Conservation (phyloP, 2,113 vertebrate genomes). For the Heterotilapia buettikoferi region DNA sequence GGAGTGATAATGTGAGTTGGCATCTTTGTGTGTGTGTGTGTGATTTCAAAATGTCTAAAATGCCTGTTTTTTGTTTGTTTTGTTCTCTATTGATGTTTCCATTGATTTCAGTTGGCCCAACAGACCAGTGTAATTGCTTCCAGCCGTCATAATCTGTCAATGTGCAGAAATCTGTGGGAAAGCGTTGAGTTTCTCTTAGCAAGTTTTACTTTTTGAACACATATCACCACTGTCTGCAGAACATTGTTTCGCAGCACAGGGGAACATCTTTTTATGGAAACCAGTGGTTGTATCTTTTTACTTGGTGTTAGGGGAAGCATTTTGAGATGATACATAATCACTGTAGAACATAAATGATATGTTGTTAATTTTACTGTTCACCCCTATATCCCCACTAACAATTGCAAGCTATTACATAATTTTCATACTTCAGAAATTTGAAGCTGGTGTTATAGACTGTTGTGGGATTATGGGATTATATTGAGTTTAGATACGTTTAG, state of each 20-base stretch:
- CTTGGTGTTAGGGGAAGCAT: not conserved
- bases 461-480: not conserved
- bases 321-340: not conserved
- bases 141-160: not conserved
- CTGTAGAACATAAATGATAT: not conserved
- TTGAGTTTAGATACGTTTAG: not conserved
- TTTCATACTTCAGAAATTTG: not conserved
- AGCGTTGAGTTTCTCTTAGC: not conserved
- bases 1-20: not conserved
- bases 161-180: not conserved
- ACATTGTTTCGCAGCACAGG: not conserved
- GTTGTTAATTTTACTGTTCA: not conserved
- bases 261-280: not conserved
- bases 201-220: not conserved
- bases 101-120: conserved; percentile 14
- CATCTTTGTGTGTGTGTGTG: not conserved
- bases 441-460: not conserved
- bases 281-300: not conserved
- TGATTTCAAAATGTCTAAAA: not conserved
- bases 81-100: not conserved
- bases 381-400: not conserved
- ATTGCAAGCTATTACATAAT: not conserved
- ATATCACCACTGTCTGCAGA: not conserved
- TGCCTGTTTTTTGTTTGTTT: not conserved
- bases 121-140: conserved; percentile 20